Percentiles rank a stretch among this genome's conserved stretches.
These are phyloP conservation scores for Amphimedon queenslandica DNA, from an alignment of 37 sponge, comb jelly and placozoan species.

Conservation along the genomic window DNA sequence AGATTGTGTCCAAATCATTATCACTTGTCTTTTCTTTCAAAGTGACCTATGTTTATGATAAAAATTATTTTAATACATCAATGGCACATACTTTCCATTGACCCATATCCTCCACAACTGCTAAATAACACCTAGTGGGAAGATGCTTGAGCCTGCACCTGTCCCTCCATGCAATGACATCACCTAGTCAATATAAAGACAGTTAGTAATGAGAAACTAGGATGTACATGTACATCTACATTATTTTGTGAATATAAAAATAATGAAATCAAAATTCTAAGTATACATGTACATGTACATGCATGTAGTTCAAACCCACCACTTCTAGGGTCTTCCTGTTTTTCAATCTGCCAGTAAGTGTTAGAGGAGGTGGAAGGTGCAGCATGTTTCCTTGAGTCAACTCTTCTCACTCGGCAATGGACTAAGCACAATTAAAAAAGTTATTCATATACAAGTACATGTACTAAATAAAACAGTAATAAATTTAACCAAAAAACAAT, in stretches of 20 bases:
- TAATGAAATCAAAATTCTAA: too few relatives aligned
- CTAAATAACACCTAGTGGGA: neutral
- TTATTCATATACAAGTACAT: neutral
- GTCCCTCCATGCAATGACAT: constrained; percentile 57
- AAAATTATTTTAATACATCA: constrained; percentile 2
- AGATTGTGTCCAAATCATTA: constrained; percentile 3
- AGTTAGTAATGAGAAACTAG: too few relatives aligned
- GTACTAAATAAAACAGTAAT: neutral
- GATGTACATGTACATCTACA: too few relatives aligned
- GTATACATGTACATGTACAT: neutral
- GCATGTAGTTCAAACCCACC: constrained; percentile 29
- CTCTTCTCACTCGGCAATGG: too few relatives aligned
- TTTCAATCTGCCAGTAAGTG: too few relatives aligned
- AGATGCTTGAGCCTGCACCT: constrained; percentile 19
- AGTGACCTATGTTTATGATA: neutral
- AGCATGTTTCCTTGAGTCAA: too few relatives aligned
- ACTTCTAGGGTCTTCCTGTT: constrained; percentile 47
- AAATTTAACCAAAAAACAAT: neutral
- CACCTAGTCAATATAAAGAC: too few relatives aligned
- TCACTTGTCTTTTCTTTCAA: neutral
- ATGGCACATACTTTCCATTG: neutral
- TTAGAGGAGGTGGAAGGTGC: too few relatives aligned
- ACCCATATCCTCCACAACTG: neutral
- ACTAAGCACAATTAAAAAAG: neutral
- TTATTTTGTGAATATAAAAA: too few relatives aligned